These are phyloP conservation scores for Rallus limicola DNA, from an alignment of 2,113 vertebrate genomes.

Conservation along the genomic window DNA sequence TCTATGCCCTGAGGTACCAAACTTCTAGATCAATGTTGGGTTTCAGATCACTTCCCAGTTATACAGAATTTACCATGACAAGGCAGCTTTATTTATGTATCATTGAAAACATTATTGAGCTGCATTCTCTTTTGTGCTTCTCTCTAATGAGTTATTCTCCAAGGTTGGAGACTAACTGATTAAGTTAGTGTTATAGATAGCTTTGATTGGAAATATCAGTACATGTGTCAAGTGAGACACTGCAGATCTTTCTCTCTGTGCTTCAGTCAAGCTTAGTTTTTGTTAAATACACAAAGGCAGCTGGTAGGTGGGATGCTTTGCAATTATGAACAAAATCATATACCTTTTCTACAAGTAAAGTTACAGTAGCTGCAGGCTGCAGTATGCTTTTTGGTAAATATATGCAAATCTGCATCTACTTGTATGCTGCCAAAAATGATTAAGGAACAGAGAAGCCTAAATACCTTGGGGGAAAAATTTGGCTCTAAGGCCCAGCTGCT, in stretches of 20 bases:
- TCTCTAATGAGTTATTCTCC: neutral
- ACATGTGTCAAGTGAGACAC: neutral
- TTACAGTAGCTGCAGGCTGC: neutral
- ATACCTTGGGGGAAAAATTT: neutral
- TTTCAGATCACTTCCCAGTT: neutral
- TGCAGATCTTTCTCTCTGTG: neutral
- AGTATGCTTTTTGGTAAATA: neutral
- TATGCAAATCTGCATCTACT: neutral
- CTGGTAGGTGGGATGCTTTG: neutral
- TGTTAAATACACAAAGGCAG: neutral
- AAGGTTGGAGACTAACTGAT: neutral
- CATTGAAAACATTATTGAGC: neutral
- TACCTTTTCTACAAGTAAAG: neutral
- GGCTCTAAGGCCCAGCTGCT: neutral
- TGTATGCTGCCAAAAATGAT: neutral
- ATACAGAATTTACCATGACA: neutral
- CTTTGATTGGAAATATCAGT: conserved; percentile 5
- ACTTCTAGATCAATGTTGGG: neutral
- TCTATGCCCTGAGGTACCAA: neutral
- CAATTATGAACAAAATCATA: neutral
- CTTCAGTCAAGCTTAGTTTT: neutral
- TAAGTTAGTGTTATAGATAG: neutral
- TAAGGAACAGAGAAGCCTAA: neutral
- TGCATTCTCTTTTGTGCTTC: neutral
- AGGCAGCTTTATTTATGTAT: conserved; percentile 32